Percentiles rank a stretch among this genome's conserved stretches.
Conservation (phyloP, 2,113 vertebrate genomes). For the Sminthopsis crassicaudata region DNA sequence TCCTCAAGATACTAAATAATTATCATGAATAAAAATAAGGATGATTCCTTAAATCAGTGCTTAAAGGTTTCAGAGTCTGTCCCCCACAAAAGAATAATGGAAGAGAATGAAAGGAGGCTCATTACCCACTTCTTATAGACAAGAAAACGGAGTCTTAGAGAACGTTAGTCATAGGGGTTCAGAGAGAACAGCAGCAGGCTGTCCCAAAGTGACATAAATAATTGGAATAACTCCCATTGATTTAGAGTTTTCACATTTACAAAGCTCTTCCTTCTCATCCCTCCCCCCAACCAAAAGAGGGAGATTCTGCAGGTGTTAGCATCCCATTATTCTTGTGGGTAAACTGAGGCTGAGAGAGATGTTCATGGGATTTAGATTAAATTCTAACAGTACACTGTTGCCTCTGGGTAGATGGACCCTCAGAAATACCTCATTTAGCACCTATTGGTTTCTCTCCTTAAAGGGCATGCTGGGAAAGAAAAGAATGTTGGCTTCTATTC, state of each 20-base stretch:
- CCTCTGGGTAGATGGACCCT: background rate
- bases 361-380: background rate
- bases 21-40: background rate
- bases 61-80: background rate
- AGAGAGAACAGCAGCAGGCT: conserved; percentile 91
- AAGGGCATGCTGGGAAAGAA: background rate
- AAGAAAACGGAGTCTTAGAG: conserved; percentile 66
- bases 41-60: background rate
- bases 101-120: background rate
- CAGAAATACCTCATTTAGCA: background rate
- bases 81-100: background rate
- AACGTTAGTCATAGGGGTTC: conserved; percentile 92
- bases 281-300: background rate
- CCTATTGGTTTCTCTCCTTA: background rate
- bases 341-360: background rate
- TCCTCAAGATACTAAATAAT: background rate
- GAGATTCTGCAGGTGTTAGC: background rate
- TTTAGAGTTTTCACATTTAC: background rate
- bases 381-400: background rate
- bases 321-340: background rate
- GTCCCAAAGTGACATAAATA: background rate
- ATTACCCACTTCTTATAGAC: background rate
- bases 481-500: background rate
- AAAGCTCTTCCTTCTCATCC: background rate
- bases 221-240: background rate